Evolutionary conservation across 2,888 invertebrate genomes (phyloP).

Genomic region (Philonicus albiceps): DNA sequence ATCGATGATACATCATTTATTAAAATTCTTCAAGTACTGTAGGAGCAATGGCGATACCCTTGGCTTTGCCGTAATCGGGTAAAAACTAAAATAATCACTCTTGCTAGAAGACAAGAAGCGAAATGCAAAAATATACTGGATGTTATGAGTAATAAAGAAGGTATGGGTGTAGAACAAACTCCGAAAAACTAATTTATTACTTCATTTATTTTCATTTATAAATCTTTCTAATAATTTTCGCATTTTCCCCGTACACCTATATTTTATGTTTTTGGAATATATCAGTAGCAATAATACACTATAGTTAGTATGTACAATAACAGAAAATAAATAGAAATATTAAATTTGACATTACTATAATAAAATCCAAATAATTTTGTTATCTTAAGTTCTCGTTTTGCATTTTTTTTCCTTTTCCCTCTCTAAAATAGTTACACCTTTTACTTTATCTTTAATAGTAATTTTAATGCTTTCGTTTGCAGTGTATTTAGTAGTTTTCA

Average conservation of each 20-base stretch:
- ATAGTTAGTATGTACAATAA: slow-evolving; percentile 31
- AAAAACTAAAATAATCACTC: no score
- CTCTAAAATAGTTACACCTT: slow-evolving; percentile 29
- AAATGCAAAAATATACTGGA: background rate
- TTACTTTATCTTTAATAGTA: slow-evolving; percentile 22
- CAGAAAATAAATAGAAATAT: slow-evolving; percentile 38
- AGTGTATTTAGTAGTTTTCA: slow-evolving; percentile 3
- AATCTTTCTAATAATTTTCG: slow-evolving; percentile 31
- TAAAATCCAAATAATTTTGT: slow-evolving; percentile 18
- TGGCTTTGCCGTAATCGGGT: no score
- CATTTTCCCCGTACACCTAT: slow-evolving; percentile 34
- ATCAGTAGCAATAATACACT: slow-evolving; percentile 30
- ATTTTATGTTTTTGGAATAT: slow-evolving; percentile 23
- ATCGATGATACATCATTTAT: no score
- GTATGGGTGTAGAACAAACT: background rate
- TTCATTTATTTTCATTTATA: slow-evolving; percentile 37
- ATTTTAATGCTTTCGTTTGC: background rate
- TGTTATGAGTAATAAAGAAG: no score
- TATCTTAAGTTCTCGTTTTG: background rate
- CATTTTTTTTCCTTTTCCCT: background rate
- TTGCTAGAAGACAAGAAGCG: no score
- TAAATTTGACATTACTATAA: slow-evolving; percentile 28
- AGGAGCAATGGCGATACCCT: no score
- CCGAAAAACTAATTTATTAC: background rate
- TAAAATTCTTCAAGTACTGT: no score